Evolutionary conservation across 2,113 vertebrate species (phyloP).

Genomic region (Leptocoma aspasia): DNA sequence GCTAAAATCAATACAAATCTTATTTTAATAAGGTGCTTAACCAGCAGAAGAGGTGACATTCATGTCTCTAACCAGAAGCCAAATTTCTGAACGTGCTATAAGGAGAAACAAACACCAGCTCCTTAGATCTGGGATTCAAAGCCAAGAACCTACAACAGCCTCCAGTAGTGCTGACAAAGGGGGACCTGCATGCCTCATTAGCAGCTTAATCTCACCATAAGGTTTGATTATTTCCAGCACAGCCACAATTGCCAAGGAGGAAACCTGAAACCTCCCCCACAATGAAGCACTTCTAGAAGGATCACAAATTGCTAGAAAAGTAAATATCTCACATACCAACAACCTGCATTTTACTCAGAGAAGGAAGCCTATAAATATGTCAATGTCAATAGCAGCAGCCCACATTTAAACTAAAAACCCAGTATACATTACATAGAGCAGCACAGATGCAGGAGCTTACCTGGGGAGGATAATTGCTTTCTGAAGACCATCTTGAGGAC

Average conservation of each 20-base stretch:
- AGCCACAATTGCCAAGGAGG: not conserved
- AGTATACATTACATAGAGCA: rapidly evolving
- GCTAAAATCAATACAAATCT: not conserved
- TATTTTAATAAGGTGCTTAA: constrained; percentile 1
- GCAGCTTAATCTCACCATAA: constrained; percentile 43
- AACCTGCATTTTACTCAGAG: not conserved
- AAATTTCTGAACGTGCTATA: not conserved
- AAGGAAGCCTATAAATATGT: not conserved
- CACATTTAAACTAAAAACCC: not conserved
- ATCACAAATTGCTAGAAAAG: not conserved
- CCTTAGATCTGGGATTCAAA: not conserved
- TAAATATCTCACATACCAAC: not conserved
- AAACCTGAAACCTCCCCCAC: not conserved
- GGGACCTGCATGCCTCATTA: constrained; percentile 37
- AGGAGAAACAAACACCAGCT: constrained; percentile 10
- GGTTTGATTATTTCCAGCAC: not conserved
- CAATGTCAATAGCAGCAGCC: not conserved
- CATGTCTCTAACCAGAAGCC: not conserved
- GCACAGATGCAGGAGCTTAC: constrained; percentile 67
- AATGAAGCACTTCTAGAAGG: not conserved
- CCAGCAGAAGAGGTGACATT: not conserved
- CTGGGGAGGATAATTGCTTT: constrained; percentile 99
- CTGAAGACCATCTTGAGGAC: constrained; percentile 98
- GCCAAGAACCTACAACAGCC: constrained; percentile 9
- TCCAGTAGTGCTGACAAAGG: constrained; percentile 32